Percentiles rank a stretch among this genome's conserved stretches.
Conservation (phyloP, 2,888 invertebrate genomes). For the Odontocerum albicorne region DNA sequence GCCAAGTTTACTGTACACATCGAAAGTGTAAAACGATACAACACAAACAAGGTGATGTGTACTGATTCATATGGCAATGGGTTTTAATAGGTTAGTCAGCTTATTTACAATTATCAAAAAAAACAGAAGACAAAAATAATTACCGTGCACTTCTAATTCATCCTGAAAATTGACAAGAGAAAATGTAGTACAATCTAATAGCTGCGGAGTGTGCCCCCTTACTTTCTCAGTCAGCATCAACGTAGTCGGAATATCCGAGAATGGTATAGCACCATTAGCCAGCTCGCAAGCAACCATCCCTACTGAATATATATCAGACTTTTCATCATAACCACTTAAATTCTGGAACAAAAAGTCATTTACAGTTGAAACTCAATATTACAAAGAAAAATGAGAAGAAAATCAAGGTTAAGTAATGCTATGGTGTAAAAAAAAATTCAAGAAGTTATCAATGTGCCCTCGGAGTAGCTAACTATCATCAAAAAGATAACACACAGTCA, state of each 20-base stretch:
- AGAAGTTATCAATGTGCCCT: no score
- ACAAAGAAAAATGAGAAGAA: background rate
- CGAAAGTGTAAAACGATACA: no score
- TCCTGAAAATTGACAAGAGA: conserved; percentile 53
- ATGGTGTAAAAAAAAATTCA: no score
- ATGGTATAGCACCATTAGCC: conserved; percentile 88
- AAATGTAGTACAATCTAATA: conserved; percentile 73
- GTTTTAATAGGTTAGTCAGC: no score
- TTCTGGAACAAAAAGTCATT: conserved; percentile 60
- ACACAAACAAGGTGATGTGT: no score
- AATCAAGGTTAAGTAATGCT: background rate
- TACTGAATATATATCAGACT: conserved; percentile 89
- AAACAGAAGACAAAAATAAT: conserved; percentile 11
- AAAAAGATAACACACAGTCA: no score
- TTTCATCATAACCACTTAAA: conserved; percentile 82
- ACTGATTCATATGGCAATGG: no score
- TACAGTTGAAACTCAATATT: no score
- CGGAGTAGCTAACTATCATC: no score
- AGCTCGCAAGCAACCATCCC: conserved; percentile 87
- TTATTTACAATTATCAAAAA: conserved; percentile 5
- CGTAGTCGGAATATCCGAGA: conserved; percentile 81
- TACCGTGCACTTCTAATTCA: conserved; percentile 41
- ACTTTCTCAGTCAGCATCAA: conserved; percentile 91
- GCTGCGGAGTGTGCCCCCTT: conserved; percentile 73
- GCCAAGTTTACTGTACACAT: no score